Evolutionary conservation across 2,113 vertebrate species (phyloP), one percentile per base, ranked within the genome.

Genomic region (Epinephelus fuscoguttatus): DNA sequence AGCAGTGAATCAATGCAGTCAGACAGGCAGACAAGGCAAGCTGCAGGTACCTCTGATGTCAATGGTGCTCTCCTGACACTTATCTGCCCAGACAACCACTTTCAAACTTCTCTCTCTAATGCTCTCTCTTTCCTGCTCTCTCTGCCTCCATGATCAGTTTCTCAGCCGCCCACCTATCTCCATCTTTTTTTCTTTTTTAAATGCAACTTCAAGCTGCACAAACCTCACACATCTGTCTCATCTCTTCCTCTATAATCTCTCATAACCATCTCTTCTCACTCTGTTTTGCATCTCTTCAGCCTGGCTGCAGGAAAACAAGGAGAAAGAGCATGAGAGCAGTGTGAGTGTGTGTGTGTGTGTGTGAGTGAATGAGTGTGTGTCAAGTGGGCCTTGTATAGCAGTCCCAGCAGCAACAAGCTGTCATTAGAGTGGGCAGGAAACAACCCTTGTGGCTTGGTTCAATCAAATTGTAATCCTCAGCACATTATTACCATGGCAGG

Each of bases 401-500:
- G 88, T 91, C 92, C 91, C 94, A 89, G 87, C 85, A 88, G 91
- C 94, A 95, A 92, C 95, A 95, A 86, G 93, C 94, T 94, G 93
- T 94, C 94, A 94, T 96, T 95, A 93, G 93, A 94, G 94, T 93
- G 90, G 93, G 94, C 94, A 92, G 91, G 91, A 93, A 94, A 94
- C 91, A 93, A 86, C 94, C 92, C 95, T 95, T 93, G 93, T 95
- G 91, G 87, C 90, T 92, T 75, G 89, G 93, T 92, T 94, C 94
- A 93, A 96, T 95, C 94, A 93, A 93, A 94, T 93, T 96, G 95
- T 96, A 94, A 95, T 95, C 96, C 91, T 61, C 75, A 8, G 86
- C 75, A 91, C 92, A 94, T 94, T 92, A 93, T 95, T 95, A 94
- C 92, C 88, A 47, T 92, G 94, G 91, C 94, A 89, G 85, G 96